Percentiles rank a stretch among this genome's conserved stretches.
Evolutionary conservation across 2,797 vertebrate genomes (phyloP).

Genomic region (Telmatherina bonti): DNA sequence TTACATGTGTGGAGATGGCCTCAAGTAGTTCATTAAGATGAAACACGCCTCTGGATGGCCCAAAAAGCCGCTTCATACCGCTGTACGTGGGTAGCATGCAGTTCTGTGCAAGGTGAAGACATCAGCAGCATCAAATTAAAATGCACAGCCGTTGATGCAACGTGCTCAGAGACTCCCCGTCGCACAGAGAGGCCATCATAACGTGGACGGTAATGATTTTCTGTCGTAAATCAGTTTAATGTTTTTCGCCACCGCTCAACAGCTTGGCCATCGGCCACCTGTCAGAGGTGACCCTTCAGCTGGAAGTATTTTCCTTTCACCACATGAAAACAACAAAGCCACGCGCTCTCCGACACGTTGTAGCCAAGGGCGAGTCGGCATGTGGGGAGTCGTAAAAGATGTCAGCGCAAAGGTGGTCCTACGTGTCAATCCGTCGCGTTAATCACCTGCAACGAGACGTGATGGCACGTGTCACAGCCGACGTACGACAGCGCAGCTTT

Average conservation of each 20-base stretch:
- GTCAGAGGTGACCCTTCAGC: slow-evolving; percentile 66
- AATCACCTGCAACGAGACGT: slow-evolving; percentile 54
- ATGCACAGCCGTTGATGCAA: slow-evolving; percentile 17
- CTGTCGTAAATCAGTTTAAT: slow-evolving; percentile 59
- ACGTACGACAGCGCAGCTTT: no score
- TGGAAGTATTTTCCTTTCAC: slow-evolving; percentile 22
- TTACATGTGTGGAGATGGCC: slow-evolving; percentile 33
- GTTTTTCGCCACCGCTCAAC: slow-evolving; percentile 37
- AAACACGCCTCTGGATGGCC: slow-evolving; percentile 36
- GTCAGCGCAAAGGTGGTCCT: slow-evolving; percentile 44
- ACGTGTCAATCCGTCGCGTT: slow-evolving; percentile 60
- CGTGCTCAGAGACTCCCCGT: slow-evolving; percentile 27
- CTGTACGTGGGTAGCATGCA: slow-evolving; percentile 16
- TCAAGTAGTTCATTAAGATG: slow-evolving; percentile 59
- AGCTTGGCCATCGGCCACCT: slow-evolving; percentile 2
- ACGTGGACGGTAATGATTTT: slow-evolving; percentile 59
- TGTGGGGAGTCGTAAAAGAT: slow-evolving; percentile 23
- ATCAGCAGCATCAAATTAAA: slow-evolving; percentile 55
- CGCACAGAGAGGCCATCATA: slow-evolving; percentile 53
- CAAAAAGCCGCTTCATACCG: slow-evolving; percentile 40
- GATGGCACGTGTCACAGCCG: slow-evolving; percentile 31
- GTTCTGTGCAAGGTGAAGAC: slow-evolving; percentile 49
- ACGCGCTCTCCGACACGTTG: slow-evolving; percentile 19
- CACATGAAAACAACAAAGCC: slow-evolving; percentile 26
- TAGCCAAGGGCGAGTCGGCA: slow-evolving; percentile 21